phyloP scores from a whole-genome alignment of 2,888 invertebrate species.

The Melinopterus prodromus region DNA sequence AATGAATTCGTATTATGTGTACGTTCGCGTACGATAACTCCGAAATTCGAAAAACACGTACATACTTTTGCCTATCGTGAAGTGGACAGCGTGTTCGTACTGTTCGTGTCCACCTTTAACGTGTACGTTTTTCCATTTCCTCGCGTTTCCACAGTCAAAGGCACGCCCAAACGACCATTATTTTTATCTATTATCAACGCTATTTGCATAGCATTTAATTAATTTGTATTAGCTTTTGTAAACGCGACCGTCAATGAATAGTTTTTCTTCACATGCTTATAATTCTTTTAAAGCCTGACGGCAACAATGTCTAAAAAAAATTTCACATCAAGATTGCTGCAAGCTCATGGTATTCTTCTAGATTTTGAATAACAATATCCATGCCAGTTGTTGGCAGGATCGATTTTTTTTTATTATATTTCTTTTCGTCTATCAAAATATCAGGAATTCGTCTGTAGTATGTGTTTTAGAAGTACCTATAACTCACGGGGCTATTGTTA shows the following conservation, averaged over 20 bases:
- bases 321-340: too few species aligned
- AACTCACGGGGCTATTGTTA: too few species aligned
- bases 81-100: neutral
- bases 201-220: neutral
- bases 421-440: too few species aligned
- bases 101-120: conserved; percentile 16
- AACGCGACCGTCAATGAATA: neutral
- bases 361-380: too few species aligned
- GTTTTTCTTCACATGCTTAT: neutral
- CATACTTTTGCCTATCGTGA: neutral
- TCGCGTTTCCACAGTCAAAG: neutral
- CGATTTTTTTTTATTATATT: too few species aligned
- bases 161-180: neutral
- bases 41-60: conserved; percentile 16
- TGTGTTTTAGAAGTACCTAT: too few species aligned
- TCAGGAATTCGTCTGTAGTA: too few species aligned
- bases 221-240: neutral
- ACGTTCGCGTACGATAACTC: conserved; percentile 12
- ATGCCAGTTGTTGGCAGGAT: too few species aligned
- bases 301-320: too few species aligned
- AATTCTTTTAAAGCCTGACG: neutral
- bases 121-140: neutral
- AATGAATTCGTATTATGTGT: conserved; percentile 18
- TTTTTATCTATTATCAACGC: neutral
- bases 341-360: too few species aligned